Conservation (phyloP, 1,140 invertebrate genomes). For the Procambarus virginalis region DNA sequence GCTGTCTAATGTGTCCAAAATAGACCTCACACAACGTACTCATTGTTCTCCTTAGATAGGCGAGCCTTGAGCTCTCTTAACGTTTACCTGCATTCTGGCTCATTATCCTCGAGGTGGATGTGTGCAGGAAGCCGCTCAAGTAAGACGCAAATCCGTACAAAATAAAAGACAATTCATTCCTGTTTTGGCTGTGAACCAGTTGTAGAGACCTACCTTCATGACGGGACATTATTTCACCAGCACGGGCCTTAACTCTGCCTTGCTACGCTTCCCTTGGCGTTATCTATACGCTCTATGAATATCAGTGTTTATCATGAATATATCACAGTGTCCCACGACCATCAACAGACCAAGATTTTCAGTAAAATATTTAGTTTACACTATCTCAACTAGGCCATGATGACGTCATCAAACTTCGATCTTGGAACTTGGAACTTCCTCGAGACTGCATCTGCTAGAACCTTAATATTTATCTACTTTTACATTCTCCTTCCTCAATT, state of each 20-base stretch:
- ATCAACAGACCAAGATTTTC: constrained; percentile 58
- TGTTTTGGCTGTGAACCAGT: constrained; percentile 39
- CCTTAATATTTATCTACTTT: neutral
- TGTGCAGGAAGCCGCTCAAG: neutral
- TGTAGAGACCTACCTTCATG: constrained; percentile 51
- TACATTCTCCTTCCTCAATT: neutral
- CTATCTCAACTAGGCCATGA: constrained; percentile 63
- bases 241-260: constrained; percentile 28
- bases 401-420: constrained; percentile 66
- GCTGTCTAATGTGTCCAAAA: neutral
- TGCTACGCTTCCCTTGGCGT: constrained; percentile 52
- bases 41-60: neutral
- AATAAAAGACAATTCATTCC: constrained; percentile 15
- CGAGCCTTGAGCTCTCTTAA: neutral
- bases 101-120: neutral
- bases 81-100: constrained; percentile 5
- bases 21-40: neutral
- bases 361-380: constrained; percentile 63
- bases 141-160: constrained; percentile 19
- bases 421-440: constrained; percentile 68
- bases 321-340: constrained; percentile 56
- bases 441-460: constrained; percentile 37
- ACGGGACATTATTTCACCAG: constrained; percentile 59
- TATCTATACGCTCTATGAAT: constrained; percentile 64
- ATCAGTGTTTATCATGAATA: constrained; percentile 59